Evolutionary conservation across 2,113 vertebrate species (phyloP).

Genomic region (Gobius niger): DNA sequence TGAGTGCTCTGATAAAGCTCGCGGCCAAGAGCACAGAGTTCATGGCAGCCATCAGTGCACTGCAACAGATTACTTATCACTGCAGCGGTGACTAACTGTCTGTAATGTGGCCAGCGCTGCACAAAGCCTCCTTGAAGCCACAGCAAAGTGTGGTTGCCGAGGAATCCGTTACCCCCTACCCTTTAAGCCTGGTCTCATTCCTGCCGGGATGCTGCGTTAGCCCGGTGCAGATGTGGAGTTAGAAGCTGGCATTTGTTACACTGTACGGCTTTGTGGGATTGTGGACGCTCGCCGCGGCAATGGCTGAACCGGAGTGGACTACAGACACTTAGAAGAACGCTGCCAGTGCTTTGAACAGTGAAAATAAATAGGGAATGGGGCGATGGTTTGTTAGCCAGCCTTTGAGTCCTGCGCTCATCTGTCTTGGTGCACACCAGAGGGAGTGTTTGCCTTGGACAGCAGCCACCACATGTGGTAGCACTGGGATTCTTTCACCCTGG

Average conservation of each 20-base stretch:
- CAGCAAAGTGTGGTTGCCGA: constrained; percentile 72
- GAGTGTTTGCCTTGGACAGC: constrained; percentile 89
- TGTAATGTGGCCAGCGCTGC: constrained; percentile 83
- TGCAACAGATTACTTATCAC: constrained; percentile 76
- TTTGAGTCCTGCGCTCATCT: constrained; percentile 77
- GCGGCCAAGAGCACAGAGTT: constrained; percentile 48
- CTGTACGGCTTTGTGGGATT: constrained; percentile 68
- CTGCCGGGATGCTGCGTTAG: constrained; percentile 46
- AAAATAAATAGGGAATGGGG: constrained; percentile 91
- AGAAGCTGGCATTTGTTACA: constrained; percentile 74
- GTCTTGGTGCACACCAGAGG: constrained; percentile 84
- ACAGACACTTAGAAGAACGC: constrained; percentile 78
- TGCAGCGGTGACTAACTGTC: constrained; percentile 71
- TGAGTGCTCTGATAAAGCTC: constrained; percentile 50
- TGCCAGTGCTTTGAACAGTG: constrained; percentile 92
- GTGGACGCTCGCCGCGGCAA: constrained; percentile 78
- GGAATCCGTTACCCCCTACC: constrained; percentile 71
- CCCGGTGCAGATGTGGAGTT: constrained; percentile 70
- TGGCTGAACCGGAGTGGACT: constrained; percentile 75
- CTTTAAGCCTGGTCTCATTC: constrained; percentile 52
- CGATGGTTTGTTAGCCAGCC: constrained; percentile 81
- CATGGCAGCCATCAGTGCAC: constrained; percentile 30
- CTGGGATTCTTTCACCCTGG: constrained; percentile 62
- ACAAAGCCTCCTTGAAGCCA: constrained; percentile 71
- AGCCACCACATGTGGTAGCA: constrained; percentile 91